Evolutionary conservation across 2,113 vertebrate species (phyloP).

Genomic region (Pelvicachromis taeniatus): DNA sequence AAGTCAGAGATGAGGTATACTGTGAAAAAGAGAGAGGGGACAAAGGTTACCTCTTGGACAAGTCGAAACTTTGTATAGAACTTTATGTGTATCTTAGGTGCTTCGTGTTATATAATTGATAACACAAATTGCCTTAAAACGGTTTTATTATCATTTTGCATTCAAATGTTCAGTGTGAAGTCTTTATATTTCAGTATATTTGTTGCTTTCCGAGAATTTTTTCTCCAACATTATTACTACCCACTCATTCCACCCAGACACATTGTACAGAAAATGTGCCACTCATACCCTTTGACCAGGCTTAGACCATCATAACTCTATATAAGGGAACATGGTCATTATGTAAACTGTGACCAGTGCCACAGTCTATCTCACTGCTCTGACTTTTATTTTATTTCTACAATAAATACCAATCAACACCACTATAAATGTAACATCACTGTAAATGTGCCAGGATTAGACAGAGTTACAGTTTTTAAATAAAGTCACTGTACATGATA

Average conservation of each 20-base stretch:
- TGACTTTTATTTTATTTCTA: conserved; percentile 38
- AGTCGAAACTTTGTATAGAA: background rate
- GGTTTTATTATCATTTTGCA: background rate
- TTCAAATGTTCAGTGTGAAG: background rate
- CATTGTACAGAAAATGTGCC: background rate
- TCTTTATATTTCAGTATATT: background rate
- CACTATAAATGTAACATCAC: conserved; percentile 13
- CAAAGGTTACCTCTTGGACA: background rate
- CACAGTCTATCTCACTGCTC: background rate
- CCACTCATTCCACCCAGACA: background rate
- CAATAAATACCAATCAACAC: conserved; percentile 4
- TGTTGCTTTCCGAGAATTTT: background rate
- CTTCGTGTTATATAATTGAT: background rate
- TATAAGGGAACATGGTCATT: background rate
- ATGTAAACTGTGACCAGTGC: background rate
- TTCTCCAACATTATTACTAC: background rate
- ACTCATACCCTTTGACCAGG: background rate
- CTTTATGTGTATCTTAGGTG: background rate
- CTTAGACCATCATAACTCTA: background rate
- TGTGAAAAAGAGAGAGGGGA: conserved; percentile 34
- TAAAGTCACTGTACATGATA: background rate
- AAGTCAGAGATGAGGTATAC: conserved; percentile 96
- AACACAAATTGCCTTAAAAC: background rate
- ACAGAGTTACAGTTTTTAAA: conserved; percentile 1
- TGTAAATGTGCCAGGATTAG: conserved; percentile 5